Evolutionary conservation across 1,140 invertebrate genomes (phyloP).

Genomic region (Probaryconus sp.): DNA sequence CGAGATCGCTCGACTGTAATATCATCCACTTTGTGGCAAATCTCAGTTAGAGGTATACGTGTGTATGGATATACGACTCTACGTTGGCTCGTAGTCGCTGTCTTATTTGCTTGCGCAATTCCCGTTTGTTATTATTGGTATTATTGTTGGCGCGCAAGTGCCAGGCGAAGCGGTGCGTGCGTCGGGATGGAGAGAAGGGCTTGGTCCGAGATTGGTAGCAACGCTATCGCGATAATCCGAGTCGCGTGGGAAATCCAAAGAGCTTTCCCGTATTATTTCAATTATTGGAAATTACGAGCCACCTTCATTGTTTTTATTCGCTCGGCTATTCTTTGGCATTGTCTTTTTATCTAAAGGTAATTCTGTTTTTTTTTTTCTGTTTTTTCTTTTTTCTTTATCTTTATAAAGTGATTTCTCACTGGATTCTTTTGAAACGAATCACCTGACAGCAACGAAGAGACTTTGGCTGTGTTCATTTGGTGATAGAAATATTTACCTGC

Average conservation of each 20-base stretch:
- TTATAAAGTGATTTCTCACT: no score
- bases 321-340: no score
- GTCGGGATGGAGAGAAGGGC: conserved; percentile 30
- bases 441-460: no score
- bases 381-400: no score
- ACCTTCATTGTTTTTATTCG: no score
- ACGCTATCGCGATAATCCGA: conserved; percentile 35
- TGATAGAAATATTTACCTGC: no score
- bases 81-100: conserved; percentile 36
- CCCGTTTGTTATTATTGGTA: conserved; percentile 37
- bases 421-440: no score
- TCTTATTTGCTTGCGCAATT: conserved; percentile 52
- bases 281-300: no score
- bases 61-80: conserved; percentile 41
- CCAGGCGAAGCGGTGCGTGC: conserved; percentile 23
- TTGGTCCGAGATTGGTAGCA: conserved; percentile 43
- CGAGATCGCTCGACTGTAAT: conserved; percentile 29
- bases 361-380: no score
- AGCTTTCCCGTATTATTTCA: conserved; percentile 34
- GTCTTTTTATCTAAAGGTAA: no score
- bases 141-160: conserved; percentile 39
- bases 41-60: no score
- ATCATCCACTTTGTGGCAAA: conserved; percentile 57
- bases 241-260: conserved; percentile 37
- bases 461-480: no score